Evolutionary conservation across 2,797 vertebrate species (phyloP).

Genomic region (Adrianichthys oophorus): DNA sequence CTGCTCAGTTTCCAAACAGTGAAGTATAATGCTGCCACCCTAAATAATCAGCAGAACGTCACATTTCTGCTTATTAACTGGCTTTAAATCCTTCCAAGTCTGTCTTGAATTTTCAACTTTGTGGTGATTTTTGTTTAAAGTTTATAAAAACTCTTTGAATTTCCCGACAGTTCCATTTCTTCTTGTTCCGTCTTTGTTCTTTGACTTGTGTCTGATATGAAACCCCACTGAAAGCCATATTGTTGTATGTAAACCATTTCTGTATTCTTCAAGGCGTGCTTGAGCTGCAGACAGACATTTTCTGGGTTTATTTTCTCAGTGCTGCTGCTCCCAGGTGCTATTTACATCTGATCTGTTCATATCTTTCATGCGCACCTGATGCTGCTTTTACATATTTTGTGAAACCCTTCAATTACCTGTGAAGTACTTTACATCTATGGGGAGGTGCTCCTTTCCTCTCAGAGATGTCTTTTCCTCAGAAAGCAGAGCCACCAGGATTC

Average conservation of each 20-base stretch:
- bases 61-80: no score
- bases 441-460: slow-evolving; percentile 32
- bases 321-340: slow-evolving; percentile 33
- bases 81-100: no score
- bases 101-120: no score
- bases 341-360: slow-evolving; percentile 42
- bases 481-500: slow-evolving; percentile 45
- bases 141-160: slow-evolving; percentile 29
- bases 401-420: slow-evolving; percentile 45
- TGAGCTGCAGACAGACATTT: slow-evolving; percentile 54
- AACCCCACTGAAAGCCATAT: slow-evolving; percentile 38
- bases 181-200: slow-evolving; percentile 34
- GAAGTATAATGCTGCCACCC: no score
- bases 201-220: slow-evolving; percentile 21
- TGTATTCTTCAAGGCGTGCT: slow-evolving; percentile 45
- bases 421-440: slow-evolving; percentile 35
- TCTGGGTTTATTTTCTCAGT: slow-evolving; percentile 25
- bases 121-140: slow-evolving; percentile 11
- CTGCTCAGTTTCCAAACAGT: no score
- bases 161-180: slow-evolving; percentile 19
- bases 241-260: slow-evolving; percentile 49
- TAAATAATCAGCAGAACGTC: no score
- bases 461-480: slow-evolving; percentile 21
- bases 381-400: slow-evolving; percentile 16
- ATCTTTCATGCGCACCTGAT: slow-evolving; percentile 23